phyloP scores from a whole-genome alignment of 2,888 invertebrate species.

The Thera britannica region DNA sequence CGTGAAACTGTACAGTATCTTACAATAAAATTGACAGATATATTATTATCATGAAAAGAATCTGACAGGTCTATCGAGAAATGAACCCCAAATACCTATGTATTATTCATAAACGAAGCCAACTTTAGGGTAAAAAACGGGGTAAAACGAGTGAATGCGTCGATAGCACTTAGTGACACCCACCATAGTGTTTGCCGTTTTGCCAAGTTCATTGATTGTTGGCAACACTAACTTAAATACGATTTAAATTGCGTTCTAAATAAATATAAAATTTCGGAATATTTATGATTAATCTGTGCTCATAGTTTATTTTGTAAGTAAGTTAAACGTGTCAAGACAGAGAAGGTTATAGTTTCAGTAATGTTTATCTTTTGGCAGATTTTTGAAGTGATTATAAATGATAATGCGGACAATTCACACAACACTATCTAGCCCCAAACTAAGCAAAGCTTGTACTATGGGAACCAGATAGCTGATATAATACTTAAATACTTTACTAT shows the following conservation, averaged over 20 bases:
- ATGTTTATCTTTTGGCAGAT: no score
- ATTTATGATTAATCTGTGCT: no score
- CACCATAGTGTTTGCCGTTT: slow-evolving; percentile 13
- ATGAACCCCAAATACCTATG: slow-evolving; percentile 34
- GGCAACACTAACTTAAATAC: slow-evolving; percentile 12
- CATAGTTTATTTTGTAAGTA: no score
- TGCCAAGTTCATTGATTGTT: slow-evolving; percentile 10
- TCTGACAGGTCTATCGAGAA: neutral
- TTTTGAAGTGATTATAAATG: no score
- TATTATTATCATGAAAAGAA: no score
- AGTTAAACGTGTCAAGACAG: no score
- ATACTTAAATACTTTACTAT: no score
- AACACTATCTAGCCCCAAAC: no score
- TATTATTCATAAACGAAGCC: slow-evolving; percentile 28
- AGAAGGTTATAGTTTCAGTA: no score
- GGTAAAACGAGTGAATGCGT: slow-evolving; percentile 30
- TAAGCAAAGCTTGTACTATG: no score
- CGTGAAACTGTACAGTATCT: neutral
- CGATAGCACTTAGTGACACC: slow-evolving; percentile 28
- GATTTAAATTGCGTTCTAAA: neutral
- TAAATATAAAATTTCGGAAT: neutral
- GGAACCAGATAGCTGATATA: no score
- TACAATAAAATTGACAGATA: slow-evolving; percentile 18
- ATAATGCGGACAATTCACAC: no score
- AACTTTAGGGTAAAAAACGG: slow-evolving; percentile 29